Conservation (phyloP, 92 coral and sea anemone species). For the Virgularia gustaviana region DNA sequence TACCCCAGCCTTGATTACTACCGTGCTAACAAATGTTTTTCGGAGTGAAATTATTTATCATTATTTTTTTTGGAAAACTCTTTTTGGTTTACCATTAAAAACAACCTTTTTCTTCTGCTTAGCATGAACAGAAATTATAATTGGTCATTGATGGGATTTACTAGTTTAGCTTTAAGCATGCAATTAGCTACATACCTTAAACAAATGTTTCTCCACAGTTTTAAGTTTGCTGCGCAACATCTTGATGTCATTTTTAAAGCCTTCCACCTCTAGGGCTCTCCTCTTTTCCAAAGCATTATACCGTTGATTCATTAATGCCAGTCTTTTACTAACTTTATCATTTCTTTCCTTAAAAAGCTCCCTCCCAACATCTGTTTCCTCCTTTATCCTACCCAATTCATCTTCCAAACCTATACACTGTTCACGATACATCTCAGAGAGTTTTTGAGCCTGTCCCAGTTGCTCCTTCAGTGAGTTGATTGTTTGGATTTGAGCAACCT, state of each 20-base stretch:
- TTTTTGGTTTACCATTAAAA: too few relatives aligned
- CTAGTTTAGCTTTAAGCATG: too few relatives aligned
- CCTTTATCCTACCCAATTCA: conserved; percentile 82
- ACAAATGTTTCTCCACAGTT: conserved; percentile 89
- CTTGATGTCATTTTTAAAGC: conserved; percentile 88
- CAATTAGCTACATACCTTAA: conserved; percentile 59
- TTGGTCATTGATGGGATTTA: too few relatives aligned
- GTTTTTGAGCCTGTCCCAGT: conserved; percentile 87
- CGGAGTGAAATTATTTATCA: too few relatives aligned
- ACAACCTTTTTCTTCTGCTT: too few relatives aligned
- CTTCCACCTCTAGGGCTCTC: conserved; percentile 91
- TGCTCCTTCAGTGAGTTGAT: conserved; percentile 87
- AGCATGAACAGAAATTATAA: too few relatives aligned
- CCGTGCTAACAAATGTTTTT: too few relatives aligned
- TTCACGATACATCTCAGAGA: conserved; percentile 96
- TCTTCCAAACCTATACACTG: conserved; percentile 97
- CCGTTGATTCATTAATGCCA: conserved; percentile 81
- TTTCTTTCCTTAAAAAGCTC: conserved; percentile 91
- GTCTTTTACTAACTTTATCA: conserved; percentile 85
- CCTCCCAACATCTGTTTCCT: conserved; percentile 89
- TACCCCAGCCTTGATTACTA: too few relatives aligned
- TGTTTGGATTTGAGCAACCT: conserved; percentile 79
- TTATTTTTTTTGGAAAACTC: too few relatives aligned
- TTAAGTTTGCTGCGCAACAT: conserved; percentile 85
- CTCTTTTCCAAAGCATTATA: conserved; percentile 88